A percentile compares a stretch with the other conserved stretches of the same genome.
These are phyloP conservation scores for Botia kubotai DNA, from an alignment of 2,797 vertebrate species.

Conservation along the genomic window DNA sequence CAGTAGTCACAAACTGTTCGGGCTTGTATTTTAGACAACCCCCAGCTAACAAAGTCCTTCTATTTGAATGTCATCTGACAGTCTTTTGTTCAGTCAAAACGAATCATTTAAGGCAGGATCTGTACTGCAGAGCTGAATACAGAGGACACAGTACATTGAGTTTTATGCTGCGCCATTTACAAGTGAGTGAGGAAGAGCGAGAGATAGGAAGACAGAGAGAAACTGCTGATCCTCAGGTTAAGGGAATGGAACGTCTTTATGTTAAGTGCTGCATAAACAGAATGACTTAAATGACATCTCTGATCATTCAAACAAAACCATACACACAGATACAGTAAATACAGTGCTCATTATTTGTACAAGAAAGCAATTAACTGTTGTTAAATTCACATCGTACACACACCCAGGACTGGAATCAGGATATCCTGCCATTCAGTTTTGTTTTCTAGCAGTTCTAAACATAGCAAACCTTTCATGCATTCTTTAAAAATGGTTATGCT, in stretches of 20 bases:
- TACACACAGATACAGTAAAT: conserved; percentile 56
- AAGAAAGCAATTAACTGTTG: background rate
- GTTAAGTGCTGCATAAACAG: conserved; percentile 15
- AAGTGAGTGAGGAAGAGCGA: conserved; percentile 37
- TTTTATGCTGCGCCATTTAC: conserved; percentile 48
- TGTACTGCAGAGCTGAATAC: conserved; percentile 46
- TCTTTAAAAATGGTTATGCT: conserved; percentile 20
- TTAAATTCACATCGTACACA: conserved; percentile 30
- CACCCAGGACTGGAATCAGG: conserved; percentile 42
- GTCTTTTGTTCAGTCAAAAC: conserved; percentile 42
- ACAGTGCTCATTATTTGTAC: conserved; percentile 58
- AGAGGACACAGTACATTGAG: conserved; percentile 43
- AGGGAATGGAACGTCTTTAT: conserved; percentile 6
- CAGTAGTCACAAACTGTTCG: background rate
- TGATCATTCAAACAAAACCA: background rate
- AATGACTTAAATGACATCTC: background rate
- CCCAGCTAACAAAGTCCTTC: conserved; percentile 37
- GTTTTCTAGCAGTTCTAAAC: conserved; percentile 50
- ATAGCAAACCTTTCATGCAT: conserved; percentile 32
- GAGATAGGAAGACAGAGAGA: conserved; percentile 1
- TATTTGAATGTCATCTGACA: conserved; percentile 34
- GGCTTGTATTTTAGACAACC: conserved; percentile 20
- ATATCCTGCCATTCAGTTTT: conserved; percentile 61
- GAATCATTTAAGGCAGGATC: conserved; percentile 44
- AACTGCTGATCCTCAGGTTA: conserved; percentile 50